phyloP scores from a whole-genome alignment of 2,888 invertebrate species.

The Orthosia gracilis region DNA sequence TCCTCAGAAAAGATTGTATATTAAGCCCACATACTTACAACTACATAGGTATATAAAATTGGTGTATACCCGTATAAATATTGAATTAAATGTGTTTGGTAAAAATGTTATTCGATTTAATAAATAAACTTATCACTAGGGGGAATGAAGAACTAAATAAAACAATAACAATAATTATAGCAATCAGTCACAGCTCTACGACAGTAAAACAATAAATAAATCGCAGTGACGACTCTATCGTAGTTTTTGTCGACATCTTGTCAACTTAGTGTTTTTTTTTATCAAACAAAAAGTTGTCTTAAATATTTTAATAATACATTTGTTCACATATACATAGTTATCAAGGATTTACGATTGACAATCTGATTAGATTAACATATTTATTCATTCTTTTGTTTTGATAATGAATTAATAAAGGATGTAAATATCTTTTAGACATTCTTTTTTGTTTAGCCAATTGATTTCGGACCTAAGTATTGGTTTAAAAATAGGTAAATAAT shows the following conservation, averaged over 20 bases:
- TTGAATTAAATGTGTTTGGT: background rate
- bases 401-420: background rate
- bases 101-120: background rate
- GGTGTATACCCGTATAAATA: background rate
- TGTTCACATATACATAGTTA: constrained; percentile 40
- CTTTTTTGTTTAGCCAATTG: background rate
- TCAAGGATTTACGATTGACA: constrained; percentile 27
- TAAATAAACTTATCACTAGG: background rate
- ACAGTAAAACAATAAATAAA: constrained; percentile 46
- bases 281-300: constrained; percentile 48
- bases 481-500: background rate
- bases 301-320: constrained; percentile 42
- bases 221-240: constrained; percentile 43
- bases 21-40: too few relatives aligned
- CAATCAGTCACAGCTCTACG: constrained; percentile 40
- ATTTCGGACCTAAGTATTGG: background rate
- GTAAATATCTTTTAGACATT: background rate
- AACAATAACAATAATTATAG: constrained; percentile 21
- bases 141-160: background rate
- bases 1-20: background rate
- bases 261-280: constrained; percentile 40
- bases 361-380: constrained; percentile 27
- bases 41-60: background rate
- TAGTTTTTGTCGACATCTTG: constrained; percentile 41
- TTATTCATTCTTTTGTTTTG: constrained; percentile 26